These are phyloP conservation scores for Tridacna gigas DNA, from an alignment of 2,888 invertebrate species.

Conservation along the genomic window DNA sequence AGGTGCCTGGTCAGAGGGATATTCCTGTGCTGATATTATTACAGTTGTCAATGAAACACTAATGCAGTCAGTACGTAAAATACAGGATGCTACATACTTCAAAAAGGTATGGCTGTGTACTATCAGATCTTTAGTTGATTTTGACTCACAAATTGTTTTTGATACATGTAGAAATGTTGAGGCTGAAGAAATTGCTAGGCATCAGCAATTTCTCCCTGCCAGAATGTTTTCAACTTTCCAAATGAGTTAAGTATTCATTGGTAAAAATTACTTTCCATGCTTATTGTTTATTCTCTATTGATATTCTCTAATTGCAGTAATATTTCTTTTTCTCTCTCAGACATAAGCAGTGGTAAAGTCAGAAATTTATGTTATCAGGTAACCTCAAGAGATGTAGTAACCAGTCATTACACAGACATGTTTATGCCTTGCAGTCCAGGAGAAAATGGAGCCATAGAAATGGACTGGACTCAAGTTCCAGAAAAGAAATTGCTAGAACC, in stretches of 20 bases:
- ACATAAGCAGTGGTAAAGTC: too few relatives aligned
- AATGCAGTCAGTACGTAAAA: slow-evolving; percentile 99
- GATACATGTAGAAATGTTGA: too few relatives aligned
- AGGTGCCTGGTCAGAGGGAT: slow-evolving; percentile 85
- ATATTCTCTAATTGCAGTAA: too few relatives aligned
- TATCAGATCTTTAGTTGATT: too few relatives aligned
- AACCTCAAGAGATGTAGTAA: not conserved
- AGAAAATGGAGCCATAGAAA: slow-evolving; percentile 95
- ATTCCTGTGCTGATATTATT: slow-evolving; percentile 99
- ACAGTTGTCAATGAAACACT: slow-evolving; percentile 98
- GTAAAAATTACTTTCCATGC: too few relatives aligned
- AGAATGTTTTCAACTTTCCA: too few relatives aligned
- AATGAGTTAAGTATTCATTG: too few relatives aligned
- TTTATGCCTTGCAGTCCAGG: slow-evolving; percentile 98
- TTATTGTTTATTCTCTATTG: too few relatives aligned
- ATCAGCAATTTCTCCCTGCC: too few relatives aligned
- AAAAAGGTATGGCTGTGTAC: slow-evolving; percentile 86
- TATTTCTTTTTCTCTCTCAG: too few relatives aligned
- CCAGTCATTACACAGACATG: slow-evolving; percentile 88
- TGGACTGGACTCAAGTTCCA: slow-evolving; percentile 97
- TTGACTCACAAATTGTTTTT: too few relatives aligned
- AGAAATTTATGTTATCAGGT: not conserved
- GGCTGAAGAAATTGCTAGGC: too few relatives aligned
- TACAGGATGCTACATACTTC: slow-evolving; percentile 99
- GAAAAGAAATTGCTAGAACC: slow-evolving; percentile 22